Base-by-base conservation (phyloP, 1,140 invertebrate species). In the Conus betulinus region DNA sequence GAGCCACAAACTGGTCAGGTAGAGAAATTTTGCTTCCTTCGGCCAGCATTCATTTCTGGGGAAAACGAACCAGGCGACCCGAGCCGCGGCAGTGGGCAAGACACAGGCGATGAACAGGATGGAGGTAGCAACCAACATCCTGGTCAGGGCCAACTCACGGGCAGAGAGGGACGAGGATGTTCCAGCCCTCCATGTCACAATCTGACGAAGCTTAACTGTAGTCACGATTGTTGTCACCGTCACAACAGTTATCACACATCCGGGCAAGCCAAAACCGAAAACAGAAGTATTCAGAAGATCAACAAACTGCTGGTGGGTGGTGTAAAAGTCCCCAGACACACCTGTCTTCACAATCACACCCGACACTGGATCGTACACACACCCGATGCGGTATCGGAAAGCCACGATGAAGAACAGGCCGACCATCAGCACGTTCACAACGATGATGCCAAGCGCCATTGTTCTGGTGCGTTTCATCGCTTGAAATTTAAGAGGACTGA, bases 61-160 rank as follows among this genome's bases (percentile, higher is more conserved):
- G 20, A 74, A 25, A 74, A 74, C 8, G n/a, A 74, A 25, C 71
- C 71, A 74, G 17, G 23, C n/a, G 17, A 74, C 7, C 1, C 71
- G 71, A 25, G n/a, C 8, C 17, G 23, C 8, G 71, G 71, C 82
- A 10, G 57, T n/a, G 51, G 82, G 82, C 8, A 57, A 20, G 23
- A 84, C 57, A 52, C 53, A 57, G 10, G 27, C 82, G 53, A 84
- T 84, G 53, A 57, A 84, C n/a, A 84, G 53, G n/a, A 53, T 25
- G 13, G 82, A 84, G 51, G 20, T 84, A 15, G 10, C 53, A 0
- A 84, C 53, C 51, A 84, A 27, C 82, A 84, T 84, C 25, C 57
- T 84, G 6, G 82, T 84, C 13, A 84, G 82, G 10, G 53, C 53
- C n/a, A 60, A 23, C 53, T 84, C 53, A 27, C 52, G 51, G 51